Evolutionary conservation across 2,888 invertebrate species (phyloP), one percentile per base, ranked within the genome.

Genomic region (Argyra leucocephala): DNA sequence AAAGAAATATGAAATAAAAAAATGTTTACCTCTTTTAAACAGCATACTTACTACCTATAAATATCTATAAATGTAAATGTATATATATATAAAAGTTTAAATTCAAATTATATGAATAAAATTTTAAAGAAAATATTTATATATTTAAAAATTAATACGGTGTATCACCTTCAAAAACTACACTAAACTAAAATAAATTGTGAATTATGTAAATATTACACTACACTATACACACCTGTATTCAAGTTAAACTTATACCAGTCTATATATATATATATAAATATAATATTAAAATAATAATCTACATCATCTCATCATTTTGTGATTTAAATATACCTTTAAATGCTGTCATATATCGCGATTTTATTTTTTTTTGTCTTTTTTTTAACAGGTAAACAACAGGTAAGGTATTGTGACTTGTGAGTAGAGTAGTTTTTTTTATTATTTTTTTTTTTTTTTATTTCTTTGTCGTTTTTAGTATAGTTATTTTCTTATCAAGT

Each of bases 281-380:
- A 48, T n/a, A 48, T 18, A 48, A 18, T 48, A 18, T 15, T 18
- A 15, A 48, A 48, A 48, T 48, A 48, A 48, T 48, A 48, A 48
- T 48, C 48, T 48, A 48, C 48, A 48, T 18, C 48, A 48, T 48
- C 48, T 48, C 48, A 48, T 48, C 48, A 48, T 48, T 48, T 48
- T 48, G 15, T 48, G 48, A 48, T 48, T 48, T 48, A 48, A 48
- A 48, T 48, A 48, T 48, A 48, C 48, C 48, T 48, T n/a, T 48
- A 48, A 48, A 48, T 48, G 48, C n/a, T 48, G 48, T 48, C 48
- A 48, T 48, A 48, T 48, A 48, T 48, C 48, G 48, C 48, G 48
- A 48, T 48, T 48, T 48, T 48, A 48, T 48, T 48, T 48, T 48
- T 18, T 48, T 48, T 48, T 48, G 1, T 48, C 2, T 31, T 48